Evolutionary conservation across 2,888 invertebrate genomes (phyloP).

Genomic region (Ophion slaviceki): DNA sequence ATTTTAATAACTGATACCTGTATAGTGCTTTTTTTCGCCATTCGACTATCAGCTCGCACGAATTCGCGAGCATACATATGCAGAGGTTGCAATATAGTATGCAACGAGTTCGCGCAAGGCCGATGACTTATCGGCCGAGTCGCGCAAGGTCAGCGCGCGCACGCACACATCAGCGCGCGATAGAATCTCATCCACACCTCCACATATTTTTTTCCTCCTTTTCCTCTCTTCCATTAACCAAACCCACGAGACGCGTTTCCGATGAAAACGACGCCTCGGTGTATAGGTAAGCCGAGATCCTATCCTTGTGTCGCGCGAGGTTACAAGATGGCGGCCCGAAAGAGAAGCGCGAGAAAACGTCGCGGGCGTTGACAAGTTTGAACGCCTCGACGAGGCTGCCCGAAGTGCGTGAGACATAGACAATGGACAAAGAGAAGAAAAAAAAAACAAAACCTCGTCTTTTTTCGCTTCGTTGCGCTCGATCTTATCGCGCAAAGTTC

Average conservation of each 20-base stretch:
- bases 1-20: background rate
- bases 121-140: slow-evolving; percentile 75
- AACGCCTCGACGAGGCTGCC: background rate
- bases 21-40: background rate
- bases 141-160: slow-evolving; percentile 71
- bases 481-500: background rate
- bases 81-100: slow-evolving; percentile 2
- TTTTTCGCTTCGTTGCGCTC: background rate
- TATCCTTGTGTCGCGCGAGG: background rate
- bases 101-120: slow-evolving; percentile 43
- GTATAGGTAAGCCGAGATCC: background rate
- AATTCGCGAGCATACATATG: background rate
- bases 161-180: slow-evolving; percentile 1
- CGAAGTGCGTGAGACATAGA: background rate
- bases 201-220: background rate
- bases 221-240: background rate
- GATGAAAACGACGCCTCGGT: background rate
- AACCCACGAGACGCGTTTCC: slow-evolving; percentile 10
- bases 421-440: background rate
- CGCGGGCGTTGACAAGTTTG: background rate
- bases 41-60: background rate
- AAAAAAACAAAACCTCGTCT: background rate
- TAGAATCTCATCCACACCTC: background rate
- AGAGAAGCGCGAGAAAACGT: background rate
- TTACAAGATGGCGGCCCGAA: slow-evolving; percentile 28